Percentiles rank a stretch among this genome's conserved stretches.
phyloP scores from a whole-genome alignment of 2,888 invertebrate genomes.

The Diarsia mendica region DNA sequence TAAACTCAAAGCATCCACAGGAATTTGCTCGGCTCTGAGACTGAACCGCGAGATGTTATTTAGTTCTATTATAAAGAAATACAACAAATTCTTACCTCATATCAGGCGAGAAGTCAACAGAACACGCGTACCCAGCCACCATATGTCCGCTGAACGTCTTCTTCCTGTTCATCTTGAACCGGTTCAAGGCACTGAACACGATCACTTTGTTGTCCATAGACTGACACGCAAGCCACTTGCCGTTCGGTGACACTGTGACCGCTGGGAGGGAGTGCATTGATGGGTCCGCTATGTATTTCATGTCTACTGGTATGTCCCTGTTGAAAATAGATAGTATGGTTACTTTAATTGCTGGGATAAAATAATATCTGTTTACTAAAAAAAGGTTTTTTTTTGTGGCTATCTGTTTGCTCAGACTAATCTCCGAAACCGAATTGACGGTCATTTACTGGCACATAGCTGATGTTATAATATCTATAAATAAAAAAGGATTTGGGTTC shows the following conservation, averaged over 20 bases:
- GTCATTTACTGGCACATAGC: too few species aligned
- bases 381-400: too few species aligned
- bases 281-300: slow-evolving; percentile 99
- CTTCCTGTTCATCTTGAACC: slow-evolving; percentile 99
- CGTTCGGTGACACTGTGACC: slow-evolving; percentile 98
- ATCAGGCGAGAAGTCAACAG: slow-evolving; percentile 99
- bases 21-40: too few species aligned
- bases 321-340: not conserved
- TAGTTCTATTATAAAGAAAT: too few species aligned
- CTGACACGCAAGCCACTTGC: slow-evolving; percentile 99
- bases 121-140: slow-evolving; percentile 99
- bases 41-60: too few species aligned
- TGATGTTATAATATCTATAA: too few species aligned
- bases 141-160: slow-evolving; percentile 99
- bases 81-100: slow-evolving; percentile 93
- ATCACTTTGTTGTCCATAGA: slow-evolving; percentile 99
- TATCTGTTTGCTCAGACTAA: too few species aligned
- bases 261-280: slow-evolving; percentile 99
- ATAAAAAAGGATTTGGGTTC: too few species aligned
- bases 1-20: too few species aligned
- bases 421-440: too few species aligned
- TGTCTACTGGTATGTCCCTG: slow-evolving; percentile 98
- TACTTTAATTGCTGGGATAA: too few species aligned
- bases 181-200: slow-evolving; percentile 98
- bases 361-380: too few species aligned